Conservation (phyloP, 2,888 invertebrate genomes). For the Torymus aiolomorphi region DNA sequence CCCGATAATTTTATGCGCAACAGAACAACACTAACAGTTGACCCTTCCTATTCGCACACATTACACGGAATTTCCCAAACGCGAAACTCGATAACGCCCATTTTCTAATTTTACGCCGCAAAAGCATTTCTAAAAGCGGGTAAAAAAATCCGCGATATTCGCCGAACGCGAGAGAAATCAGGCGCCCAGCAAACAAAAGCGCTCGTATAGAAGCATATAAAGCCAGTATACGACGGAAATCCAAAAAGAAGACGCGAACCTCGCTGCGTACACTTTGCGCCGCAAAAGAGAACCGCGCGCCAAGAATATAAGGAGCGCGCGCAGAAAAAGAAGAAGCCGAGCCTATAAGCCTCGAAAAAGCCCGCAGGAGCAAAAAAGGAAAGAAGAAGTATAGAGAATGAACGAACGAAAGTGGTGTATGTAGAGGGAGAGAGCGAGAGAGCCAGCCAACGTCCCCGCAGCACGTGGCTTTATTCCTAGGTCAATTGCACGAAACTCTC, state of each 20-base stretch:
- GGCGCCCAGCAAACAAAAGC: constrained; percentile 7
- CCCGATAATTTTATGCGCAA: no score
- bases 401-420: constrained; percentile 10
- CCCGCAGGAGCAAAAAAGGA: not conserved
- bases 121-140: not conserved
- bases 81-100: no score
- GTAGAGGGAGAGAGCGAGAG: not conserved
- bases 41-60: no score
- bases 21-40: no score
- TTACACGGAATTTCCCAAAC: no score
- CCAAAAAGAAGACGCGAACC: no score
- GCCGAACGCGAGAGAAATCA: constrained; percentile 1
- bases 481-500: constrained; percentile 61
- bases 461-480: constrained; percentile 67
- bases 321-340: not conserved
- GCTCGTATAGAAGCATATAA: no score
- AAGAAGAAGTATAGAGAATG: constrained; percentile 34
- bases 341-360: not conserved
- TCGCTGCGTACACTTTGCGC: no score
- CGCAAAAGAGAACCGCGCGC: not conserved
- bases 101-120: no score
- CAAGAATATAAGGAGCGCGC: not conserved
- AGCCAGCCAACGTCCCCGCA: not conserved
- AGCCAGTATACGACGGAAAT: no score
- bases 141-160: not conserved